These are phyloP conservation scores for Pterocles orientalis DNA, from an alignment of 2,113 vertebrate species.

Conservation along the genomic window DNA sequence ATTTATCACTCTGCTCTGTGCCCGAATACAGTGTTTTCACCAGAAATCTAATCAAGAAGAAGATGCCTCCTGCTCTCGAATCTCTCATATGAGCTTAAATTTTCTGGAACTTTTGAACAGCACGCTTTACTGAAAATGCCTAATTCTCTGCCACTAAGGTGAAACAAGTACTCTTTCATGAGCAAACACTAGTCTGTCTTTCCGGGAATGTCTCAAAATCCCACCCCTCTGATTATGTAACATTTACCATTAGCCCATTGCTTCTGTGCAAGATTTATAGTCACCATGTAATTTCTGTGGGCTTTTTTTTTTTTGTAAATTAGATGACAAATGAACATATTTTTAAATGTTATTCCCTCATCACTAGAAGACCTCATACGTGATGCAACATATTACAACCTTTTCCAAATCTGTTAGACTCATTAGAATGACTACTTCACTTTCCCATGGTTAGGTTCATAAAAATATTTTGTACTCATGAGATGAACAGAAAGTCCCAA, in stretches of 20 bases:
- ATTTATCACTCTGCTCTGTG: not conserved
- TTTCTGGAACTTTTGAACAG: not conserved
- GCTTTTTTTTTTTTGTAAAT: not conserved
- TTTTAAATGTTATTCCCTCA: not conserved
- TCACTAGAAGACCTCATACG: not conserved
- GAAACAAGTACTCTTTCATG: slow-evolving; percentile 14
- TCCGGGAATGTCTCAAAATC: not conserved
- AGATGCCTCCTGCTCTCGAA: not conserved
- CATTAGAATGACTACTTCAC: not conserved
- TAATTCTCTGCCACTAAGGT: not conserved
- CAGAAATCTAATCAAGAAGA: not conserved
- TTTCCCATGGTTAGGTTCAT: slow-evolving; percentile 2
- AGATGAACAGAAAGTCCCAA: slow-evolving; percentile 22
- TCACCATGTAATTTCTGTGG: not conserved
- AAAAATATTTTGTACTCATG: slow-evolving; percentile 37
- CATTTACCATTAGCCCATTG: slow-evolving; percentile 1
- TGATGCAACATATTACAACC: not conserved
- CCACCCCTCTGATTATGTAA: not conserved
- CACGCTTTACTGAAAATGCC: not conserved
- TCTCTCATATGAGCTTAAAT: not conserved
- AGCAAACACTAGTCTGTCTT: not conserved
- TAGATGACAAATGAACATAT: not conserved
- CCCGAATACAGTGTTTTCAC: not conserved
- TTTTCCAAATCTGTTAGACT: slow-evolving; percentile 23
- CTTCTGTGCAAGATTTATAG: slow-evolving; percentile 6